Evolutionary conservation across 2,113 vertebrate species (phyloP), one percentile per base, ranked within the genome.

Genomic region (Lagenorhynchus albirostris): DNA sequence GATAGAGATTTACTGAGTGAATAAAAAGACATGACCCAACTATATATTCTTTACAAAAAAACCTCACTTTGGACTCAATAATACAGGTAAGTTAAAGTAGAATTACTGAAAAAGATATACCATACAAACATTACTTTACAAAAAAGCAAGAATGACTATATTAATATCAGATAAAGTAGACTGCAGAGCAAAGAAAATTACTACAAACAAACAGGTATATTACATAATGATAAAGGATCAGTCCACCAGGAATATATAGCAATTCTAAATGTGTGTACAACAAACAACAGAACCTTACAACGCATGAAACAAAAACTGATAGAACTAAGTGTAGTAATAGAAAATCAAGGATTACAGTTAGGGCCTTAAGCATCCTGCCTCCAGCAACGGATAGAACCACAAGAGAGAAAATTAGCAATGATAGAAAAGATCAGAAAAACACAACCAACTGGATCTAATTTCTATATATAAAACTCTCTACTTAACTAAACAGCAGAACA

Each of bases 221-320:
- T 73, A 91, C 18, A 73, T 73, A 89, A 84, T 63, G 73, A 94
- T 85, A 94, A 91, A 86, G 53, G 41, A 88, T 82, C 53, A 95
- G 63, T 58, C 50, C 23, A 96, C 68, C 62, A 79, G 81, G 50
- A 95, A 79, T 25, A 84, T 20, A 12, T 44, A 65, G 31, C 23
- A 55, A 95, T 68, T 90, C 17, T 71, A 81, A 91, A 87, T 60
- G 62, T 77, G 23, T 67, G 1, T 20, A 76, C 3, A 70, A 76
- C 41, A 76, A 77, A 84, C 5, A 85, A 87, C 2, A 92, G 13
- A 92, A 50, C 17, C 31, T 92, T 53, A 71, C 77, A 53, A 84
- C 11, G 70, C 17, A 88, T 53, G 15, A 68, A 94, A 87, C 6
- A 63, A 79, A 88, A 88, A 36, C 18, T 68, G 38, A 83, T 23